Evolutionary conservation across 2,113 vertebrate species (phyloP), one percentile per base, ranked within the genome.

Genomic region (Colaptes auratus): DNA sequence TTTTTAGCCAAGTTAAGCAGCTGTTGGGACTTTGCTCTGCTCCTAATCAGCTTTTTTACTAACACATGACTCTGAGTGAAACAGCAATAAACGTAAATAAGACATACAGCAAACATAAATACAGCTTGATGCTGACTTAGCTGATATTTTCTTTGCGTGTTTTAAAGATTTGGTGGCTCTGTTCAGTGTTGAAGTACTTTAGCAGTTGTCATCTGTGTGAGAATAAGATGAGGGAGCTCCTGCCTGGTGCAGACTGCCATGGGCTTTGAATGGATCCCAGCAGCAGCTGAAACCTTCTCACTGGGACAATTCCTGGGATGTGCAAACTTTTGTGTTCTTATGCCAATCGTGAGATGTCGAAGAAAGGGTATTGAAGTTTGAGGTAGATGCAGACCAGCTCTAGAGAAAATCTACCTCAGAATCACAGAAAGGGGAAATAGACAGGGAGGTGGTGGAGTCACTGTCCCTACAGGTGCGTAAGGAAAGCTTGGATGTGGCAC

Each of bases 1-100:
- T 96, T 92, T 96, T 86, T 93, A 60, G 84, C 94, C 79, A 92
- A 72, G 50, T 88, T 95, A 96, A 78, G 36, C 4, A 1, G 27
- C 63, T 78, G 27, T 15, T 73, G 88, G 83, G 42, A 30, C 61
- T 94, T 93, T 36, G 9, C 50, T 48, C 61, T 66, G n/a, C 46
- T 87, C 46, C 19, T 56, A 14, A 0, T 56, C 59, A 53, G 53
- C 2, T 3, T 9, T 3, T 52, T 89, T 80, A 42, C 76, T 55
- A 92, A 56, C 69, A 39, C 65, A 56, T 35, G n/a, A 16, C 60
- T n/a, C 39, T 33, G 17, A 77, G 46, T 13, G 31, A 82, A 82
- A 82, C 1, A 14, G 10, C 72, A 88, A 80, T 86, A 65, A 65
- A 31, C 5, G n/a, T 7, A 42, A 80, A 58, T 42, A 74, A 23